A percentile compares a stretch with the other conserved stretches of the same genome.
Conservation (phyloP, 2,888 invertebrate species). For the Drosophila barbarae region DNA sequence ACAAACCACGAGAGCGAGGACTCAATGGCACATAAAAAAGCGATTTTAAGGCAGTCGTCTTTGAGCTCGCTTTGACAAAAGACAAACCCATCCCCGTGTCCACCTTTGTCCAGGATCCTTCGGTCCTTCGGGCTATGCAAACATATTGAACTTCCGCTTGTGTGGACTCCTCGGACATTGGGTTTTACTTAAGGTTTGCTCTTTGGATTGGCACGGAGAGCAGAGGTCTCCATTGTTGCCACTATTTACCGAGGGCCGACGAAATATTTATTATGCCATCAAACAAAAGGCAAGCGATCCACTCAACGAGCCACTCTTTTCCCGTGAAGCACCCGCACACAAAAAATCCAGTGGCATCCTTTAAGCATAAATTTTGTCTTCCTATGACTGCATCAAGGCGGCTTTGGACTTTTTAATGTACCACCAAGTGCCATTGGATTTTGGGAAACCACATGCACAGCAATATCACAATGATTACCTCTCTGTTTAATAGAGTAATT, state of each 20-base stretch:
- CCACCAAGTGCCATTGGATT: not conserved
- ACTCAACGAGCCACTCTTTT: conserved; percentile 46
- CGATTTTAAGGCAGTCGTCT: conserved; percentile 42
- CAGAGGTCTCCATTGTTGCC: conserved; percentile 55
- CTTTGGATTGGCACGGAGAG: conserved; percentile 18
- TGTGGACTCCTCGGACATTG: conserved; percentile 42
- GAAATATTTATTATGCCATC: conserved; percentile 74
- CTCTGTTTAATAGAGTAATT: not conserved
- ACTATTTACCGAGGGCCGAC: conserved; percentile 59
- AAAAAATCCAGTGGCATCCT: conserved; percentile 42
- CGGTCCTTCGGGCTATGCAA: conserved; percentile 58
- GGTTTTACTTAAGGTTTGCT: conserved; percentile 39
- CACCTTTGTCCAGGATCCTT: conserved; percentile 33
- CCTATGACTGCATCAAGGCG: not conserved
- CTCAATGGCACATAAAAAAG: conserved; percentile 45
- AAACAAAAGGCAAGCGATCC: conserved; percentile 62
- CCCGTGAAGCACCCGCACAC: conserved; percentile 25
- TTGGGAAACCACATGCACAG: not conserved
- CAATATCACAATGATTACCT: not conserved
- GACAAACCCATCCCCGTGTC: conserved; percentile 13
- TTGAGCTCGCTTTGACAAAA: conserved; percentile 40
- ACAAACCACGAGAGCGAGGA: conserved; percentile 35
- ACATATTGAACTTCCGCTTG: conserved; percentile 73
- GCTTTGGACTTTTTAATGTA: conserved; percentile 2
- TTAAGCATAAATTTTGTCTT: conserved; percentile 45